phyloP scores from a whole-genome alignment of 2,797 vertebrate species.

The Gallinago stenura region DNA sequence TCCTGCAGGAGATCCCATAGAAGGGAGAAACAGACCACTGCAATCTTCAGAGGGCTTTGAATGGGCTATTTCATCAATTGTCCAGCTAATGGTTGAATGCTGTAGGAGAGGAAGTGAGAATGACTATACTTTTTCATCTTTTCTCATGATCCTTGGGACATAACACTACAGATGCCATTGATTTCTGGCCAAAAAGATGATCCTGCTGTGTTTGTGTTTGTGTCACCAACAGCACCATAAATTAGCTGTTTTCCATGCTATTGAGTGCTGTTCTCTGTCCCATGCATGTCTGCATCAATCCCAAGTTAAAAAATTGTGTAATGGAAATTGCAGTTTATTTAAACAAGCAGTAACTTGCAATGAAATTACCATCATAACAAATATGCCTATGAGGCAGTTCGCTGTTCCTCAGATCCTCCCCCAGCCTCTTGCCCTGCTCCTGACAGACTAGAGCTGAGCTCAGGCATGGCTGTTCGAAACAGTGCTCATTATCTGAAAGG shows the following conservation, averaged over 20 bases:
- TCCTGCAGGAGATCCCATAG: background rate
- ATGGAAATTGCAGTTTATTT: background rate
- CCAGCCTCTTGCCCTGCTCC: background rate
- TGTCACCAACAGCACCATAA: background rate
- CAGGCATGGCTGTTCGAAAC: background rate
- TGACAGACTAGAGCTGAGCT: background rate
- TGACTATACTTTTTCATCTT: background rate
- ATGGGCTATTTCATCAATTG: background rate
- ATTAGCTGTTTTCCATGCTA: background rate
- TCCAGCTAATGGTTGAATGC: background rate
- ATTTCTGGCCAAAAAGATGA: background rate
- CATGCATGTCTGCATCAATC: background rate
- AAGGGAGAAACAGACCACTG: background rate
- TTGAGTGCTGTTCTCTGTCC: background rate
- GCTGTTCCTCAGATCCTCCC: background rate
- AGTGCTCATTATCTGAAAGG: background rate
- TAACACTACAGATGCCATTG: background rate
- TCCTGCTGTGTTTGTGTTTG: background rate
- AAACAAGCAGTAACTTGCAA: background rate
- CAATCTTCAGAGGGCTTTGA: background rate
- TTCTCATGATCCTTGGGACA: background rate
- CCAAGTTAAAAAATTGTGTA: background rate
- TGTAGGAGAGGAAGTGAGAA: background rate
- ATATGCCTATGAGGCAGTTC: background rate
- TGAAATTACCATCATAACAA: background rate